Evolutionary conservation across 2,797 vertebrate genomes (phyloP), one percentile per base, ranked within the genome.

Genomic region (Pseudomugil gertrudae): DNA sequence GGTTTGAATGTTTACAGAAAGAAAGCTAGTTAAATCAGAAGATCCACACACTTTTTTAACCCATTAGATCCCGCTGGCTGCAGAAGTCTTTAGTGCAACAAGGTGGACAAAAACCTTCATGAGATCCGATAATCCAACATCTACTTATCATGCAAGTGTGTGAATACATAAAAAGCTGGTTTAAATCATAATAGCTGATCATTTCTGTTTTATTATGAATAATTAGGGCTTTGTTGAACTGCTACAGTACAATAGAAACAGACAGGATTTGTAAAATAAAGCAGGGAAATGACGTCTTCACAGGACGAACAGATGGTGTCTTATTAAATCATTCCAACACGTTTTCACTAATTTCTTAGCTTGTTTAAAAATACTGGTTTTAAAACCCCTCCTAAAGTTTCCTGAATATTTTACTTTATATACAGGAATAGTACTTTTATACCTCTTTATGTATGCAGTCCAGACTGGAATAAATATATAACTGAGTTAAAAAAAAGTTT

Each of bases 1-100:
- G 78, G 81, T 84, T 80, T 72, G 50, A 85, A 79, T 13, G 27
- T 85, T 89, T 85, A 83, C 63, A 81, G 74, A 85, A 56, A 53
- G 64, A 79, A 66, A 38, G 63, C 72, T 66, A 26, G 48, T 52
- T 65, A 33, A 76, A 69, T 77, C 68, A 80, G 50, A 73, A 58
- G 71, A 63, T 57, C 54, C 57, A 69, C 40, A 71, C 40, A 57
- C 78, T 89, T 33, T 33, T 35, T 10, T 85, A 91, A 86, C 82
- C 63, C 84, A 19, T 82, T 17, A 48, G 19, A 26, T 57, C 69
- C 64, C 30, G 1, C 4, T 54, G 23, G 58, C 23, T 61, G n/a
- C 35, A 47, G 26, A 30, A 32, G 33, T 65, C 50, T 72, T 7
- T 9, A 35, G 35, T 58, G 45, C 56, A 13, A 14, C 14, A 48